Conservation (phyloP, 2,113 vertebrate genomes). For the Chitala chitala region DNA sequence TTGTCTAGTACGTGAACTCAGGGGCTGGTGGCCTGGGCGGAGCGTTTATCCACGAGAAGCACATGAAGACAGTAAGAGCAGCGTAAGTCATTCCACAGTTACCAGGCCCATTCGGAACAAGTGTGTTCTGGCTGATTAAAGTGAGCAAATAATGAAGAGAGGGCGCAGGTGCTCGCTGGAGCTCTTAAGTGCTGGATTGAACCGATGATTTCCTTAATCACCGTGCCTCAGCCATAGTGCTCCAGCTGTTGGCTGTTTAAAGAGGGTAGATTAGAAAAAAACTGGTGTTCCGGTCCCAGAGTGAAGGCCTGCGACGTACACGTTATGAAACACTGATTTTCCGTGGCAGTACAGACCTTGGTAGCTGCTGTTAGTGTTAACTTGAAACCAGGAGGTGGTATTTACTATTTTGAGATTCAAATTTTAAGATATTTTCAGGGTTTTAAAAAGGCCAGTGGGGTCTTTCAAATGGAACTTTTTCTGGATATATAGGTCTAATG, state of each 20-base stretch:
- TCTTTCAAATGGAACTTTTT: too few relatives aligned
- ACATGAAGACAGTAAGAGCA: conserved; percentile 69
- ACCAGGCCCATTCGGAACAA: neutral
- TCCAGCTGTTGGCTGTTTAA: neutral
- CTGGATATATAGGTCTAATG: too few relatives aligned
- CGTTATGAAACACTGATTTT: too few relatives aligned
- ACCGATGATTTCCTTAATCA: neutral
- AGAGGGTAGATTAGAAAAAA: neutral
- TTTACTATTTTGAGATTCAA: too few relatives aligned
- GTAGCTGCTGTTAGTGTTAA: too few relatives aligned
- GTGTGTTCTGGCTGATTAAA: neutral
- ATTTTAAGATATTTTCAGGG: too few relatives aligned
- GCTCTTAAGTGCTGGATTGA: neutral
- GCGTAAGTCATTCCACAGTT: conserved; percentile 77
- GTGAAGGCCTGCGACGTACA: neutral
- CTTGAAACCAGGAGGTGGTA: too few relatives aligned
- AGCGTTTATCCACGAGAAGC: conserved; percentile 85
- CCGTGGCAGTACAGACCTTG: too few relatives aligned
- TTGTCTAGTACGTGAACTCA: conserved; percentile 83
- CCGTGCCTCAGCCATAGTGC: neutral
- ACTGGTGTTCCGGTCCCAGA: neutral
- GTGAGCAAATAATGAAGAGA: too few relatives aligned
- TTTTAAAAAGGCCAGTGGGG: too few relatives aligned
- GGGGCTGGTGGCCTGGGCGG: conserved; percentile 84
- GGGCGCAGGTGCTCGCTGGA: neutral